phyloP scores from a whole-genome alignment of 1,140 invertebrate genomes.

The Tigriopus japonicus region DNA sequence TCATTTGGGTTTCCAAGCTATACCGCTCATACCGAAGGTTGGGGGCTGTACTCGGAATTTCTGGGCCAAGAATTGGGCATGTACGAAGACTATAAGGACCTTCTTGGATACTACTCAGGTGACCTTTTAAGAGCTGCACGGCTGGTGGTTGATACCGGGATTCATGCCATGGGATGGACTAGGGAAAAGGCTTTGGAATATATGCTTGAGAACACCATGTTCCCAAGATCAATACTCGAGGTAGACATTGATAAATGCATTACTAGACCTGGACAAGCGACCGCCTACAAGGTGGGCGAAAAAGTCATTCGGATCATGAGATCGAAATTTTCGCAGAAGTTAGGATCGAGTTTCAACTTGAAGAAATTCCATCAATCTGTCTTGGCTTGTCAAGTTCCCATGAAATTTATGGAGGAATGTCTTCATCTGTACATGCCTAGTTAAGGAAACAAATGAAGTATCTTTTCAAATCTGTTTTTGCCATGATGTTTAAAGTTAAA shows the following conservation, averaged over 20 bases:
- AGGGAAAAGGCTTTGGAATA: slow-evolving; percentile 22
- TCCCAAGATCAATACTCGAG: not conserved
- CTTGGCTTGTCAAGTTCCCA: no score
- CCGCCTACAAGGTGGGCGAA: slow-evolving; percentile 31
- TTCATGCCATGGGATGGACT: slow-evolving; percentile 27
- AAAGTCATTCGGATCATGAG: no score
- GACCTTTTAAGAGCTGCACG: slow-evolving; percentile 26
- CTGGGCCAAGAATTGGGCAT: slow-evolving; percentile 27
- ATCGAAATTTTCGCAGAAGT: no score
- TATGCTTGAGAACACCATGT: not conserved
- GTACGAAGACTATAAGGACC: slow-evolving; percentile 20
- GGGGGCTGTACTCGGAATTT: slow-evolving; percentile 28
- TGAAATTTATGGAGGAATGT: no score
- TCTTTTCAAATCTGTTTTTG: no score
- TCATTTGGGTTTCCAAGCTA: not conserved
- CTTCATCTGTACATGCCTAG: no score
- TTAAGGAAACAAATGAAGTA: no score
- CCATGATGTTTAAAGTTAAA: no score
- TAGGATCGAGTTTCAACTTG: no score
- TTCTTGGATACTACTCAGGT: slow-evolving; percentile 23
- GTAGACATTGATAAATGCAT: slow-evolving; percentile 24
- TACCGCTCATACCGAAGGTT: slow-evolving; percentile 21
- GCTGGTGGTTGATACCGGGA: slow-evolving; percentile 30
- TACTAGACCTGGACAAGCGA: slow-evolving; percentile 31
- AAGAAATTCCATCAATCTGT: no score